A percentile compares a stretch with the other conserved stretches of the same genome.
These are phyloP conservation scores for Borostomias antarcticus DNA, from an alignment of 2,797 vertebrate species.

Conservation along the genomic window DNA sequence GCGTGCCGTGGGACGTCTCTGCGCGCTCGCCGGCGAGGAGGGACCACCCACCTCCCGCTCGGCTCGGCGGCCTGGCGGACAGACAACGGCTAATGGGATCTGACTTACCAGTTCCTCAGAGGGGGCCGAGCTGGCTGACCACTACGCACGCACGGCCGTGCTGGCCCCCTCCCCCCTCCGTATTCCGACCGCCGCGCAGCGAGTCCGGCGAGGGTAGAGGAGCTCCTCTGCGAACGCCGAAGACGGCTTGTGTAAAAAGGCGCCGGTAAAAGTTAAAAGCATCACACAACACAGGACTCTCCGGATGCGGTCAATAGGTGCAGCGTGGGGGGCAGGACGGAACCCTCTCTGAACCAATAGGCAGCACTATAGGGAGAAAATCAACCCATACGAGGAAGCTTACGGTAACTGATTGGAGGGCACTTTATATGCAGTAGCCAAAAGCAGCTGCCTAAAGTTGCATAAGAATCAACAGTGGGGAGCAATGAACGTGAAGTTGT, in stretches of 20 bases:
- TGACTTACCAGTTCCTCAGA: conserved; percentile 69
- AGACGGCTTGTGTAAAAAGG: conserved; percentile 53
- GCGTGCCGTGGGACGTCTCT: no score
- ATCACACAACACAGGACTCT: conserved; percentile 32
- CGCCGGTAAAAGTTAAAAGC: conserved; percentile 10
- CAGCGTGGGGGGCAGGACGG: no score
- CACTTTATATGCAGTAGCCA: no score
- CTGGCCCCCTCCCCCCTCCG: no score
- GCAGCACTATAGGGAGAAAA: no score
- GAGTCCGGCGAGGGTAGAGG: conserved; percentile 58
- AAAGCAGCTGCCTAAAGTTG: no score
- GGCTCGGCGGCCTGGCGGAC: conserved; percentile 62
- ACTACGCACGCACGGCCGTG: conserved; percentile 66
- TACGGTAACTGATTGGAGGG: no score
- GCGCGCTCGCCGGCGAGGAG: conserved; percentile 47
- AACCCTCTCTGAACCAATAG: no score
- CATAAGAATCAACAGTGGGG: background rate
- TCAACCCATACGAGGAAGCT: no score
- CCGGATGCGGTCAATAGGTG: conserved; percentile 22
- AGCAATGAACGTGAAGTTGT: background rate
- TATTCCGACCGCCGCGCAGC: conserved; percentile 52
- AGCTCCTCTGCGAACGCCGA: conserved; percentile 42
- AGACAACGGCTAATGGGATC: conserved; percentile 77
- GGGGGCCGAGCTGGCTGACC: conserved; percentile 36
- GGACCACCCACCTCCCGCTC: conserved; percentile 73